phyloP scores from a whole-genome alignment of 2,797 vertebrate species.

The Pagetopsis macropterus region DNA sequence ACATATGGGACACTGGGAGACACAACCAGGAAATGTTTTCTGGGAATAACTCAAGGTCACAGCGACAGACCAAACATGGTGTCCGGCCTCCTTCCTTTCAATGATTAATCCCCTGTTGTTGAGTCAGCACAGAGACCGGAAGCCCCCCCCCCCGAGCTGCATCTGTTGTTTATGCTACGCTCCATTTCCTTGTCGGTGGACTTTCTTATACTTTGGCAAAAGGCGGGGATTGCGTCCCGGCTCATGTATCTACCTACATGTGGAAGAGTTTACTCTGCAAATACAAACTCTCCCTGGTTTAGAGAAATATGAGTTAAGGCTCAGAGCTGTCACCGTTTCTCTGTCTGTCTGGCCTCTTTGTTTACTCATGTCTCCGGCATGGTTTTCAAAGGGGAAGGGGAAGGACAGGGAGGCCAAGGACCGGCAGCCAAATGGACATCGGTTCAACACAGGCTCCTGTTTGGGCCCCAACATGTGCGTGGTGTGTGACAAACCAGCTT shows the following conservation, averaged over 20 bases:
- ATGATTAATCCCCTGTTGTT: slow-evolving; percentile 73
- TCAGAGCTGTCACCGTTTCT: not conserved
- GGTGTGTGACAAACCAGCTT: slow-evolving; percentile 89
- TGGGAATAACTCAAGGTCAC: slow-evolving; percentile 63
- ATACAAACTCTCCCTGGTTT: slow-evolving; percentile 22
- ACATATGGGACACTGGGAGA: slow-evolving; percentile 32
- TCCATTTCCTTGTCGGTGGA: slow-evolving; percentile 57
- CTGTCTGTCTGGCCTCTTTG: slow-evolving; percentile 16
- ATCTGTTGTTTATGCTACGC: slow-evolving; percentile 55
- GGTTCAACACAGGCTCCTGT: slow-evolving; percentile 87
- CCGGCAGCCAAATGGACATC: slow-evolving; percentile 86
- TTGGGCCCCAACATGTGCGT: slow-evolving; percentile 87
- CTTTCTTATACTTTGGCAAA: slow-evolving; percentile 36
- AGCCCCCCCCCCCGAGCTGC: slow-evolving; percentile 44
- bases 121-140: slow-evolving; percentile 63
- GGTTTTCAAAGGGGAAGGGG: slow-evolving; percentile 85
- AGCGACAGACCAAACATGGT: slow-evolving; percentile 59
- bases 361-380: slow-evolving; percentile 62
- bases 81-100: slow-evolving; percentile 66
- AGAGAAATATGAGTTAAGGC: slow-evolving; percentile 3
- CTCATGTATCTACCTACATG: slow-evolving; percentile 12
- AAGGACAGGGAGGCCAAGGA: slow-evolving; percentile 91
- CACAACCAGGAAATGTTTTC: slow-evolving; percentile 65
- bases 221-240: slow-evolving; percentile 37
- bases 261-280: slow-evolving; percentile 32